Evolutionary conservation across 2,797 vertebrate species (phyloP), one percentile per base, ranked within the genome.

Genomic region (Myotis myotis): DNA sequence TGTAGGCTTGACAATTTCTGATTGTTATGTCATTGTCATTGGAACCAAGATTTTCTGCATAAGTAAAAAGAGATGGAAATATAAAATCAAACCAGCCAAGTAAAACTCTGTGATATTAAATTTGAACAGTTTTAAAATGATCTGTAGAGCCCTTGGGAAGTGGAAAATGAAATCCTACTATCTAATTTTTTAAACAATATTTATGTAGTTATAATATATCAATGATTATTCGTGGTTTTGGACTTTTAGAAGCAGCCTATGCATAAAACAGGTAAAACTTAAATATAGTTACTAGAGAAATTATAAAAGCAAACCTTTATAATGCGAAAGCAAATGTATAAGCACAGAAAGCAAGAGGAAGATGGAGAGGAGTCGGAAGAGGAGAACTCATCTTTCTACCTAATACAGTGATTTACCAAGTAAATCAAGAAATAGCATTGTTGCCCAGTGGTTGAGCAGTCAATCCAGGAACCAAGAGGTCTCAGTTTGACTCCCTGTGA

Each of bases 341-440:
- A 74, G 36, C 44, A 86, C 20, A 87, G 70, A 92, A 87, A 89
- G 41, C 74, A 82, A n/a, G 36, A 78, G 60, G 36, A 81, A 71
- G 70, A 64, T 6, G 75, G 44, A 85, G 71, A 70, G 60, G 20
- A 44, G 19, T 12, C 5, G 36, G 28, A 74, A 72, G 23, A 76
- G 33, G 28, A 87, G 28, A 78, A 89, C 25, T 82, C 55, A 71
- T 60, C 9, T 80, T 72, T 30, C 72, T 30, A 66, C 25, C 22
- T 53, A 82, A 78, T 72, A 51, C 4, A 47, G 36, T 82, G 19
- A 82, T 64, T 93, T 89, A n/a, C 38, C 38, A 76, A 86, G 44
- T 78, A 82, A 78, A 81, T 87, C 64, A 86, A 92, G 38, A 95
- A 76, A 85, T 13, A 93, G 51, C 36, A 78, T 78, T 96, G 53